Evolutionary conservation across 2,797 vertebrate species (phyloP).

Genomic region (Lepidocolaptes lacrymiger): DNA sequence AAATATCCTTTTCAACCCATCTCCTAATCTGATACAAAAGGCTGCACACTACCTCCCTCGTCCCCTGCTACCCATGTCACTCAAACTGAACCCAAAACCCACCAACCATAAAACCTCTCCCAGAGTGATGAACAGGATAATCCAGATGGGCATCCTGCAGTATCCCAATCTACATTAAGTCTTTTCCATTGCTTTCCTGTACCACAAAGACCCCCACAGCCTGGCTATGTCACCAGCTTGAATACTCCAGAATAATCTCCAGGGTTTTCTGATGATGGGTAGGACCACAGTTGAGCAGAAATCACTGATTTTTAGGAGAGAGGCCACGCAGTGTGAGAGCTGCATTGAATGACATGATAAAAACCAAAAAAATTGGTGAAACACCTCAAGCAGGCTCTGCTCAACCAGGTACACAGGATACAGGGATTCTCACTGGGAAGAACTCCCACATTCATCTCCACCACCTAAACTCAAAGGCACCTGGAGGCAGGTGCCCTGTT

Average conservation of each 20-base stretch:
- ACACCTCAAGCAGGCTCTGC: neutral
- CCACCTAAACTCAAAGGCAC: neutral
- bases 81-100: neutral
- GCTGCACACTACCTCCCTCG: neutral
- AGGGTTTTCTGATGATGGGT: neutral
- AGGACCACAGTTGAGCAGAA: neutral
- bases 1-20: neutral
- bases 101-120: accelerated
- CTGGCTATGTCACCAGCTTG: neutral
- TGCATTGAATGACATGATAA: neutral
- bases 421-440: neutral
- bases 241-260: neutral
- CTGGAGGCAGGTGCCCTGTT: accelerated
- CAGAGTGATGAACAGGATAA: neutral
- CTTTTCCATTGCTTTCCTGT: neutral
- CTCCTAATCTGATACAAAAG: neutral
- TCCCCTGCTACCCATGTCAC: accelerated
- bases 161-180: neutral
- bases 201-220: neutral
- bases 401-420: neutral
- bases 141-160: neutral
- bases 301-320: neutral
- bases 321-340: neutral
- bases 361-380: neutral
- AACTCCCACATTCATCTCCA: neutral